phyloP scores from a whole-genome alignment of 30 jellyfish, hydroid and myxozoan species.

The Pelagia noctiluca region DNA sequence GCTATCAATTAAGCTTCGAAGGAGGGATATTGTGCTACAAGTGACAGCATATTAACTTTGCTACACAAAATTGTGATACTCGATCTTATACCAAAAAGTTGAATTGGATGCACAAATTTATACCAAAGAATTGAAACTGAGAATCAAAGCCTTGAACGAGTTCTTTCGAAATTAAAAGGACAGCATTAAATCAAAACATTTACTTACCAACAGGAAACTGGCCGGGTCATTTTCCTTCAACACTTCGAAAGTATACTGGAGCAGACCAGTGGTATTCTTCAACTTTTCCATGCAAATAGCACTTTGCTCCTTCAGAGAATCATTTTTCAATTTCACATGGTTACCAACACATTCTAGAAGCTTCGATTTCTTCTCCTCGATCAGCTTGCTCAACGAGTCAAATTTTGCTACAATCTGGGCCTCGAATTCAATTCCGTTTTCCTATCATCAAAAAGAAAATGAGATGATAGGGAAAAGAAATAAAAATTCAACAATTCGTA shows the following conservation, averaged over 20 bases:
- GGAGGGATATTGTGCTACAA: too few species aligned
- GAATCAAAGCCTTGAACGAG: neutral
- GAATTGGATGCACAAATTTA: too few species aligned
- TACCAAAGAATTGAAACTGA: neutral
- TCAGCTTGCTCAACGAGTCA: conserved; percentile 59
- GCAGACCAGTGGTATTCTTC: conserved; percentile 65
- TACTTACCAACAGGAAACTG: conserved; percentile 70
- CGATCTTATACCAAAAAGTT: neutral
- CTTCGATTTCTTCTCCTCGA: conserved; percentile 71
- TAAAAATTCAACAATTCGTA: too few species aligned
- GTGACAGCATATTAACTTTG: too few species aligned
- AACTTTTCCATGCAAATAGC: conserved; percentile 37
- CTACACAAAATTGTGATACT: too few species aligned
- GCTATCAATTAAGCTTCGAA: too few species aligned
- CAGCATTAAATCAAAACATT: neutral
- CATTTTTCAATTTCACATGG: conserved; percentile 35
- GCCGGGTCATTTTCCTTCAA: conserved; percentile 90
- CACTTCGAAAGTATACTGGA: conserved; percentile 85
- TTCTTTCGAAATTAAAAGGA: neutral
- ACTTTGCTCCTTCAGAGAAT: conserved; percentile 69
- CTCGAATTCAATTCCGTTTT: conserved; percentile 90
- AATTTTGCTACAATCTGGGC: conserved; percentile 94
- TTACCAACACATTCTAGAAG: conserved; percentile 56
- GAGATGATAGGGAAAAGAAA: too few species aligned
- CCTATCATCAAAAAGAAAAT: conserved; percentile 54